These are phyloP conservation scores for Pitangus sulphuratus DNA, from an alignment of 2,797 vertebrate species.

Conservation along the genomic window DNA sequence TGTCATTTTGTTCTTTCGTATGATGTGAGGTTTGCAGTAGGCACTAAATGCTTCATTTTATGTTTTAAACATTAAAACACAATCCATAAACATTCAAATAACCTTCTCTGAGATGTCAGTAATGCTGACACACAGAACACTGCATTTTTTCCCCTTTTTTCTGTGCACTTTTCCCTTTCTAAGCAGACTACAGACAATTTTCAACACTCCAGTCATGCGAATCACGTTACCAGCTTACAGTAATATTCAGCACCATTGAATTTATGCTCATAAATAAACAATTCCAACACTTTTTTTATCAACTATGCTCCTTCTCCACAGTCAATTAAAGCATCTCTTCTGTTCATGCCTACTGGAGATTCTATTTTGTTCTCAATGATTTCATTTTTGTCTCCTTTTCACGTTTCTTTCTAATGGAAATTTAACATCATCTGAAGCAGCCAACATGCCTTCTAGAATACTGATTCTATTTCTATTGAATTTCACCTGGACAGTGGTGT, in stretches of 20 bases:
- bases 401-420: neutral
- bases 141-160: neutral
- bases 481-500: neutral
- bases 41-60: neutral
- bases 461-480: neutral
- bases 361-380: neutral
- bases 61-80: slow-evolving; percentile 11
- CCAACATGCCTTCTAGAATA: neutral
- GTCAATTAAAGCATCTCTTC: neutral
- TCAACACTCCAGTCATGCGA: neutral
- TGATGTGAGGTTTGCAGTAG: neutral
- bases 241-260: neutral
- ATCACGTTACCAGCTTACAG: neutral
- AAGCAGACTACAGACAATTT: slow-evolving; percentile 4
- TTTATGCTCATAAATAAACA: slow-evolving; percentile 29
- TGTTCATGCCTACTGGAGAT: neutral
- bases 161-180: neutral
- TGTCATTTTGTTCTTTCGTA: neutral
- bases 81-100: neutral
- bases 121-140: neutral
- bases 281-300: neutral
- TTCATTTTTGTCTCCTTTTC: neutral
- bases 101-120: slow-evolving; percentile 2
- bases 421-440: neutral
- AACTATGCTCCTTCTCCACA: neutral